Evolutionary conservation across 2,888 invertebrate species (phyloP).

Genomic region (Encarsia formosa): DNA sequence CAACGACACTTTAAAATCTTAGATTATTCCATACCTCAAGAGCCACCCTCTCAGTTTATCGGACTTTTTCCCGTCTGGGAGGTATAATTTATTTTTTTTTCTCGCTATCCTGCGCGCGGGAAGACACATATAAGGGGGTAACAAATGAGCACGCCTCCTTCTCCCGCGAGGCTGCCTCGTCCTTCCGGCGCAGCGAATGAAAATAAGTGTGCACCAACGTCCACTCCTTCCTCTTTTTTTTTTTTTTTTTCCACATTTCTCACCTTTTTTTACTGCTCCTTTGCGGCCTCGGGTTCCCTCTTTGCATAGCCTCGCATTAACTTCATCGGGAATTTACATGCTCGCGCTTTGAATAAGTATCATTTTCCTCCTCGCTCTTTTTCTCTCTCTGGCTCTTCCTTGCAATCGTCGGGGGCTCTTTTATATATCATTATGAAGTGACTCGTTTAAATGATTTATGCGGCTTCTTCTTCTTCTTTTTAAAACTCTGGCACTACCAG

Average conservation of each 20-base stretch:
- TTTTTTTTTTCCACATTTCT: constrained; percentile 22
- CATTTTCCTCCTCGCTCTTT: constrained; percentile 4
- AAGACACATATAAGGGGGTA: constrained; percentile 49
- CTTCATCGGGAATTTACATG: constrained; percentile 34
- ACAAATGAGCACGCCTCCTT: constrained; percentile 47
- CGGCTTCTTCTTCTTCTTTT: neutral
- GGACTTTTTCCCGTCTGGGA: no score
- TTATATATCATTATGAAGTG: constrained; percentile 6
- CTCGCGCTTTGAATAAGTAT: constrained; percentile 26
- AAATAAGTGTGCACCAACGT: constrained; percentile 43
- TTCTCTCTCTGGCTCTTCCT: neutral
- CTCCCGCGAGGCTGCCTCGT: constrained; percentile 47
- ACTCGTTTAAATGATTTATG: neutral
- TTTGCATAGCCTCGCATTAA: constrained; percentile 28
- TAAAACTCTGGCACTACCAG: no score
- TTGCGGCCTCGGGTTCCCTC: constrained; percentile 8
- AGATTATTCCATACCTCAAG: no score
- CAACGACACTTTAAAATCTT: no score
- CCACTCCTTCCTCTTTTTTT: constrained; percentile 13
- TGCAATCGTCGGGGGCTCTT: neutral
- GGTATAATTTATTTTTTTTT: neutral
- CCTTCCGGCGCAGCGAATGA: constrained; percentile 46
- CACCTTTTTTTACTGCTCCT: constrained; percentile 14
- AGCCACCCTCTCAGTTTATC: no score
- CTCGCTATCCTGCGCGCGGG: neutral